These are phyloP conservation scores for Planococcus citri DNA, from an alignment of 1,140 invertebrate genomes.

Conservation along the genomic window DNA sequence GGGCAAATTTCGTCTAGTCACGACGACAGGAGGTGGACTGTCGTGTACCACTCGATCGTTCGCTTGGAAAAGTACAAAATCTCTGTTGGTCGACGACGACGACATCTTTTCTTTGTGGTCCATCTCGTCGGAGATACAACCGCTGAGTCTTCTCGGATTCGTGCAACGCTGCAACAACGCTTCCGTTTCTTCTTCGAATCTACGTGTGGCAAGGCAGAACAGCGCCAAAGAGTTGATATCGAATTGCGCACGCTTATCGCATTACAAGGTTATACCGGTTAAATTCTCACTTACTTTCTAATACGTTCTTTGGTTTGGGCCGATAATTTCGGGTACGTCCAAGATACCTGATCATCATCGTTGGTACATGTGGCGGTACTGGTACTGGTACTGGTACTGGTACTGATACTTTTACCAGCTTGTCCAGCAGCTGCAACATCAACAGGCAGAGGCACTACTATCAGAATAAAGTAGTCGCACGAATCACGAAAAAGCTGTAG, in stretches of 20 bases:
- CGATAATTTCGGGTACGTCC: conserved; percentile 40
- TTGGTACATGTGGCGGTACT: too few species aligned
- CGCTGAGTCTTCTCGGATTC: neutral
- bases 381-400: too few species aligned
- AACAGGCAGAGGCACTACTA: too few species aligned
- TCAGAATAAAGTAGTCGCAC: too few species aligned
- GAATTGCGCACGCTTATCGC: too few species aligned
- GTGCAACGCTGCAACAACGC: conserved; percentile 45
- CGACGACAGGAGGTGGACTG: neutral
- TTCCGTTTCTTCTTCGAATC: conserved; percentile 56
- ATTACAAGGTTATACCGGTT: too few species aligned
- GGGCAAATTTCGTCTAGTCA: neutral
- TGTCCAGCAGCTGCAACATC: too few species aligned
- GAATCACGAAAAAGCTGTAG: too few species aligned
- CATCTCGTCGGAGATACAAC: neutral
- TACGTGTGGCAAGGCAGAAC: too few species aligned
- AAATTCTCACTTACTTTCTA: conserved; percentile 37
- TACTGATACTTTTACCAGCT: too few species aligned
- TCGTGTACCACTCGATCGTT: neutral
- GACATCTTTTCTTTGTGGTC: neutral
- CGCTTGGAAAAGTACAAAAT: neutral
- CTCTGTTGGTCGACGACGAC: neutral
- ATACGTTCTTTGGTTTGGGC: conserved; percentile 50
- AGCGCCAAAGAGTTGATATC: too few species aligned
- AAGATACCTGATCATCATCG: neutral